Evolutionary conservation across 2,888 invertebrate species (phyloP), one percentile per base, ranked within the genome.

Genomic region (Patella ulyssiponensis): DNA sequence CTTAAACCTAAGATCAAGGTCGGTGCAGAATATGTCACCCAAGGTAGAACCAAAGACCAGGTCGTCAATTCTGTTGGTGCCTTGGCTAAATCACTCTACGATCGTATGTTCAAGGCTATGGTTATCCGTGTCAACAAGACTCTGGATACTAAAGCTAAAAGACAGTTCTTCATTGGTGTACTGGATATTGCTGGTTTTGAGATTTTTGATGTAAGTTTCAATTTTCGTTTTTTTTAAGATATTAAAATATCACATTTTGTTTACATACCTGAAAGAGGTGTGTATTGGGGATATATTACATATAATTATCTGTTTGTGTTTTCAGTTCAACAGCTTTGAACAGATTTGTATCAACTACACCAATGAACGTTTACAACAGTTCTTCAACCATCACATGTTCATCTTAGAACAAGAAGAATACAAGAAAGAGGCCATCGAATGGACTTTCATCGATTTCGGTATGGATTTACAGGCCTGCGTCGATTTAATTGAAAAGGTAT

Each of bases 151-250:
- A 96, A 98, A 93, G 97, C 97, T 93, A 98, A 98, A 94, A 96
- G 98, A 93, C 97, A 97, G 14, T 64, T 64, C 64, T 64, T 64
- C 64, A 64, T 64, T 64, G 98, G 99, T 96, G 99, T 99, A 93
- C 95, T 99, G 95, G 99, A 99, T 97, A 99, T 99, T 94, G 99
- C 99, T 93, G 99, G 99, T 94, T 99, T 99, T 93, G 99, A 99
- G 94, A 99, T 99, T 94, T 99, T 99, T 95, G 99, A 99, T 87
- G 92, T 89, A 78, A 83, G 82, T 79, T 33, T 53, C 12, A 44
- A 44, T 44, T 44, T 44, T 20, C 7, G n/a, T 20, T 64, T 44
- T 64, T 44, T 1, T 44, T 44, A 44, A 44, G 44, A 44, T 44
- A 44, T 44, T 44, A 44, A 44, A 44, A 44, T 44, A 44, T 44